Conservation (phyloP, 2,797 vertebrate genomes). For the Parambassis ranga region DNA sequence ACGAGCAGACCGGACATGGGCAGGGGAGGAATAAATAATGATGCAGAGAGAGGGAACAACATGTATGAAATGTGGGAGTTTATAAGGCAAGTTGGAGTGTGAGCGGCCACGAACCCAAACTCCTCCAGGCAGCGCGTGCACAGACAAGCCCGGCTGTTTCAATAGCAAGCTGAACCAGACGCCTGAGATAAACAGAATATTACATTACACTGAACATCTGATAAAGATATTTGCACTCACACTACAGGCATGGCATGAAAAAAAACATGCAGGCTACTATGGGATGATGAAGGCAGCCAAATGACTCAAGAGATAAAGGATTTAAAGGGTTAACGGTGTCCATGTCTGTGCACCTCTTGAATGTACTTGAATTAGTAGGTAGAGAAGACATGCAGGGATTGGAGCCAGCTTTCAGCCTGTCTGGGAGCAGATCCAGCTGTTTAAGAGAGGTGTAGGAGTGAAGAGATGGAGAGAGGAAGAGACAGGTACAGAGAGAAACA, state of each 20-base stretch:
- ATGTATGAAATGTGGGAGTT: conserved; percentile 19
- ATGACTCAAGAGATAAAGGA: conserved; percentile 12
- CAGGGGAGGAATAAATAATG: background rate
- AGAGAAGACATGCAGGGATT: background rate
- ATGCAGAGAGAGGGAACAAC: conserved; percentile 3
- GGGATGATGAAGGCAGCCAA: conserved; percentile 37
- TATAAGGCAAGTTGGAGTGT: background rate
- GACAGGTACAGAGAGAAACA: conserved; percentile 54
- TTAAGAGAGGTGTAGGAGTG: conserved; percentile 33
- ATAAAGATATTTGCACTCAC: conserved; percentile 43
- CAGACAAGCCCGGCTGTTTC: conserved; percentile 47
- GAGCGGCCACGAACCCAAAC: conserved; percentile 16
- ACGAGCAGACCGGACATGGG: conserved; percentile 29
- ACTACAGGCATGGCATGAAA: conserved; percentile 9
- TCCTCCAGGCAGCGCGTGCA: conserved; percentile 38
- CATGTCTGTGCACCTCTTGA: conserved; percentile 9
- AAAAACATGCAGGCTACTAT: background rate
- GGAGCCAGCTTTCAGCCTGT: background rate
- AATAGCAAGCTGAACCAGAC: conserved; percentile 38
- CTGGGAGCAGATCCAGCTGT: conserved; percentile 50
- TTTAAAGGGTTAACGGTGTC: conserved; percentile 13
- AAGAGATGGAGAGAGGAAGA: conserved; percentile 46
- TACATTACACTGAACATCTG: conserved; percentile 54
- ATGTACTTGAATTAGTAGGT: conserved; percentile 7
- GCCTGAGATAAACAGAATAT: conserved; percentile 60